phyloP scores from a whole-genome alignment of 2,113 vertebrate genomes.

The Stigmatopora argus region DNA sequence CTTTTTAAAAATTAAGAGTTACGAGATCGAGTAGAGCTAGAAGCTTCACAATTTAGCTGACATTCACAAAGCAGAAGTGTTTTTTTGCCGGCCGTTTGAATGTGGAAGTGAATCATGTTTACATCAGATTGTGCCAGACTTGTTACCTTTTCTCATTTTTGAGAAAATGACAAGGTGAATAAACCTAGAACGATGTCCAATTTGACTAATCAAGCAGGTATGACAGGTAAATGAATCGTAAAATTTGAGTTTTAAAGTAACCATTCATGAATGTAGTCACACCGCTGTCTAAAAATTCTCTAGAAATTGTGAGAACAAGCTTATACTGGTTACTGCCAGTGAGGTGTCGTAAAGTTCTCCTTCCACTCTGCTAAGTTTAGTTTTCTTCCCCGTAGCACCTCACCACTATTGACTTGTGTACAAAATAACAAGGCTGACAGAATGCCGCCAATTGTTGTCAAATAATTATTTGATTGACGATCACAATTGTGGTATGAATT shows the following conservation, averaged over 20 bases:
- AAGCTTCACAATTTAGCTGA: no score
- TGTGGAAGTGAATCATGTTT: no score
- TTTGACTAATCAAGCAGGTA: neutral
- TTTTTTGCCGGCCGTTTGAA: no score
- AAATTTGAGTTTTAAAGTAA: neutral
- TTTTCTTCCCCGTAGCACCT: conserved; percentile 57
- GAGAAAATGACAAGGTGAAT: neutral
- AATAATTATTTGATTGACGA: no score
- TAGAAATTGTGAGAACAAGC: conserved; percentile 18
- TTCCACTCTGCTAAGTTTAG: conserved; percentile 47
- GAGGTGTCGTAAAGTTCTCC: conserved; percentile 49
- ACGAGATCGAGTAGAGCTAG: no score
- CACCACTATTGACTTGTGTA: conserved; percentile 34
- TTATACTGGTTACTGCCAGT: conserved; percentile 27
- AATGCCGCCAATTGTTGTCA: neutral
- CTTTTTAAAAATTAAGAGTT: neutral
- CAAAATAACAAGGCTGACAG: conserved; percentile 22
- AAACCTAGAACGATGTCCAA: neutral
- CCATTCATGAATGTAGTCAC: neutral
- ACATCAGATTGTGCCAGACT: no score
- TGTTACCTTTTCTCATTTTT: neutral
- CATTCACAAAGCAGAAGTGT: no score
- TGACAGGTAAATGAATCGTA: neutral
- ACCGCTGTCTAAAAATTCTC: neutral
- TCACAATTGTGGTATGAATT: neutral